phyloP scores from a whole-genome alignment of 2,797 vertebrate species.

The Acomys russatus region DNA sequence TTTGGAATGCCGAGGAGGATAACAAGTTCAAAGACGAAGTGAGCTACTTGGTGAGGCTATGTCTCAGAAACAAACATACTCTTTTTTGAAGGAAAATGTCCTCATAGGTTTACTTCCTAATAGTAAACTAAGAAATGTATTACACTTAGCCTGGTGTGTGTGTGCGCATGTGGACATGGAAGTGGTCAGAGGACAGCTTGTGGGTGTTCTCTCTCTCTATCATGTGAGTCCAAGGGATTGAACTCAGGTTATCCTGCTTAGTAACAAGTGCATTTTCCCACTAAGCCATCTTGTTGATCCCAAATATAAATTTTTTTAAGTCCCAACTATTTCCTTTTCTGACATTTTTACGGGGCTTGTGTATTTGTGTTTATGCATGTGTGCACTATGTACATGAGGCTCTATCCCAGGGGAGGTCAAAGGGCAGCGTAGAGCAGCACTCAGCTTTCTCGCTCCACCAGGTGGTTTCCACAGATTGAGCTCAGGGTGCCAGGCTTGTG shows the following conservation, averaged over 20 bases:
- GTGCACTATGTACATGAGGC: not conserved
- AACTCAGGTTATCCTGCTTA: not conserved
- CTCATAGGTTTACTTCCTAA: conserved; percentile 23
- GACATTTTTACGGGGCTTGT: not conserved
- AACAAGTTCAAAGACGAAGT: not conserved
- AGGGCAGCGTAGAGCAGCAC: too few species aligned
- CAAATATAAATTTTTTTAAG: not conserved
- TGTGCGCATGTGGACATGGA: not conserved
- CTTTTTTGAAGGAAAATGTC: conserved; percentile 30
- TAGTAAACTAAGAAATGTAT: not conserved
- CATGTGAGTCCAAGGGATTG: not conserved
- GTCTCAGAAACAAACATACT: not conserved
- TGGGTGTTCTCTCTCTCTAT: not conserved
- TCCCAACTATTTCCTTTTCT: not conserved
- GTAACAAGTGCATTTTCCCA: not conserved
- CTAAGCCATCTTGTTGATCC: not conserved
- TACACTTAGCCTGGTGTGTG: not conserved
- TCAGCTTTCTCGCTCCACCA: not conserved
- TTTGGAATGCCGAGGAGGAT: not conserved
- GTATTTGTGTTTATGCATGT: not conserved
- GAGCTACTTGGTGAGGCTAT: not conserved
- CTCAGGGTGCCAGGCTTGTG: not conserved
- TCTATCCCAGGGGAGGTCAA: not conserved
- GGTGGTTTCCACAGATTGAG: not conserved
- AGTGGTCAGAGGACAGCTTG: not conserved